These are phyloP conservation scores for Anastatus disparis DNA, from an alignment of 1,140 invertebrate genomes.

Conservation along the genomic window DNA sequence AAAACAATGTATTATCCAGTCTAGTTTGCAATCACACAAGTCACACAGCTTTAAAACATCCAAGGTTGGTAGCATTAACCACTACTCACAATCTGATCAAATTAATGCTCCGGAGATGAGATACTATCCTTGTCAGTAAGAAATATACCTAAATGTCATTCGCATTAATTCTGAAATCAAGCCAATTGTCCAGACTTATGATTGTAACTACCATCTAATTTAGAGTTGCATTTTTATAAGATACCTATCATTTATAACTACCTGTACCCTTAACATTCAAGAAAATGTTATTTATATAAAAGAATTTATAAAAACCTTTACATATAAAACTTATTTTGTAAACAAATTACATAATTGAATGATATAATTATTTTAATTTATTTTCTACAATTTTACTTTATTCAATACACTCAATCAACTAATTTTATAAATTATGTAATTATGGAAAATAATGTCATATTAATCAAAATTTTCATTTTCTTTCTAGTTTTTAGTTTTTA, in stretches of 20 bases:
- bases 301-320: too few relatives aligned
- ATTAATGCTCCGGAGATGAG: slow-evolving; percentile 38
- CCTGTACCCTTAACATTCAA: too few relatives aligned
- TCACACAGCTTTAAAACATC: neutral
- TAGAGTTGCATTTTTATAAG: neutral
- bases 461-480: too few relatives aligned
- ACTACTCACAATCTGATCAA: slow-evolving; percentile 33
- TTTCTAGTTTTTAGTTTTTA: too few relatives aligned
- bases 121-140: slow-evolving; percentile 36
- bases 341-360: too few relatives aligned
- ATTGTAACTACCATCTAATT: slow-evolving; percentile 15
- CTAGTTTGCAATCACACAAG: neutral
- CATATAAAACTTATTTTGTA: too few relatives aligned
- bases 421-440: too few relatives aligned
- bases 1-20: neutral
- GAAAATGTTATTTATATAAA: too few relatives aligned
- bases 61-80: slow-evolving; percentile 30
- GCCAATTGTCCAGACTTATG: slow-evolving; percentile 26
- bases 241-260: neutral
- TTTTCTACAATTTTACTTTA: too few relatives aligned
- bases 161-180: slow-evolving; percentile 37
- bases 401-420: too few relatives aligned
- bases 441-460: too few relatives aligned
- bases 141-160: slow-evolving; percentile 35
- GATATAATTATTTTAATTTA: too few relatives aligned